Percentiles rank a stretch among this genome's conserved stretches.
These are phyloP conservation scores for Pseudoatta argentina DNA, from an alignment of 1,140 invertebrate species.

Conservation along the genomic window DNA sequence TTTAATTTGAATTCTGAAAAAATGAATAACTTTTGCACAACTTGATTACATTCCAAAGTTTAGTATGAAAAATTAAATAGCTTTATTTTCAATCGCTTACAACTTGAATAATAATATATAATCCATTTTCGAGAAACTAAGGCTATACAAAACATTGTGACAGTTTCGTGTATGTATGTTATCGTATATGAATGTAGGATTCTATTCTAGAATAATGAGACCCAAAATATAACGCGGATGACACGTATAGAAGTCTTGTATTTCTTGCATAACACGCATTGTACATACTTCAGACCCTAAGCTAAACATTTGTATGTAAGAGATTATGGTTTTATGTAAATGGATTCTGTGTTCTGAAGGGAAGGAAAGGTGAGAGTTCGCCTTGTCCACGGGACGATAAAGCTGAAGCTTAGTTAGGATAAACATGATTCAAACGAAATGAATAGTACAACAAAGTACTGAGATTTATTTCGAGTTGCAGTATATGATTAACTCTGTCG, in stretches of 20 bases:
- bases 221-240: constrained; percentile 28
- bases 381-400: constrained; percentile 41
- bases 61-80: neutral
- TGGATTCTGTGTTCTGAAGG: neutral
- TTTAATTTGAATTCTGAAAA: neutral
- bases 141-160: neutral
- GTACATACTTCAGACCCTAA: constrained; percentile 33
- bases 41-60: neutral
- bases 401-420: constrained; percentile 59
- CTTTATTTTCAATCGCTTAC: constrained; percentile 4
- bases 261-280: constrained; percentile 56
- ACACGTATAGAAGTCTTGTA: constrained; percentile 27
- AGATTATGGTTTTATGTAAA: constrained; percentile 56
- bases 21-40: neutral
- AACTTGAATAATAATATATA: neutral
- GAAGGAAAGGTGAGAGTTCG: constrained; percentile 29
- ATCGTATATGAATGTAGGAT: neutral
- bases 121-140: constrained; percentile 20
- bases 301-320: constrained; percentile 60
- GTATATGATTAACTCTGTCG: constrained; percentile 40
- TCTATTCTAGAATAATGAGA: constrained; percentile 32
- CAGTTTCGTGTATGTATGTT: neutral
- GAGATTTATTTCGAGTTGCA: constrained; percentile 36
- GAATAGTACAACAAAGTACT: constrained; percentile 48
- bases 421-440: constrained; percentile 47